These are phyloP conservation scores for Agelaius phoeniceus DNA, from an alignment of 2,113 vertebrate species.

Conservation along the genomic window DNA sequence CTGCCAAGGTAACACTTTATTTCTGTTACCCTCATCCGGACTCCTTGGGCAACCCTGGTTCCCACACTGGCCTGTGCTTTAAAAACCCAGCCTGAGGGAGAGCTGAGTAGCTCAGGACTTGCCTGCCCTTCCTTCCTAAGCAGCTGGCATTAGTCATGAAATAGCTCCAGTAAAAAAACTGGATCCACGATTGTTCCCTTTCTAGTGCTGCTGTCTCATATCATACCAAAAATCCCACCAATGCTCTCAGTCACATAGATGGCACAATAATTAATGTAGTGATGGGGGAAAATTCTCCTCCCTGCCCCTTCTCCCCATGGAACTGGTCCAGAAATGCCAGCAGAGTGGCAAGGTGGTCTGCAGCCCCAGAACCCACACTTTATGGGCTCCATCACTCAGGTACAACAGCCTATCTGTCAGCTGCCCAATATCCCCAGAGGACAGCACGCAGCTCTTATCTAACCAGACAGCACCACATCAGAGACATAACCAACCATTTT, in stretches of 20 bases:
- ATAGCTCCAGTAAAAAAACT: not conserved
- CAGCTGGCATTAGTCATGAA: accelerated
- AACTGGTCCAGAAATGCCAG: not conserved
- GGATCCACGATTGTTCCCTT: not conserved
- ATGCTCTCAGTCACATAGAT: not conserved
- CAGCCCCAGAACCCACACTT: not conserved
- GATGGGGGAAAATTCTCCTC: not conserved
- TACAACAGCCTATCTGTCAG: not conserved
- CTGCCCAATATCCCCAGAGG: not conserved
- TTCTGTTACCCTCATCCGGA: not conserved
- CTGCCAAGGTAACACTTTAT: not conserved
- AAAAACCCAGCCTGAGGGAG: not conserved
- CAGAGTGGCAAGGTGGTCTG: not conserved
- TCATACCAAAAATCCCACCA: not conserved
- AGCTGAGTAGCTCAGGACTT: not conserved
- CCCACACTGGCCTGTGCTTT: not conserved
- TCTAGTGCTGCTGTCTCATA: accelerated
- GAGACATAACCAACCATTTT: not conserved
- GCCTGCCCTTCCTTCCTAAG: not conserved
- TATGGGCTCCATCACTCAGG: not conserved
- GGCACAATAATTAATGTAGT: not conserved
- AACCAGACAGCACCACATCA: not conserved
- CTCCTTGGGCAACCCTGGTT: not conserved
- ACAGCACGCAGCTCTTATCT: not conserved
- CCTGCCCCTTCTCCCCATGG: not conserved